Base-by-base conservation (phyloP, 2,888 invertebrate species). In the Amiota minor region DNA sequence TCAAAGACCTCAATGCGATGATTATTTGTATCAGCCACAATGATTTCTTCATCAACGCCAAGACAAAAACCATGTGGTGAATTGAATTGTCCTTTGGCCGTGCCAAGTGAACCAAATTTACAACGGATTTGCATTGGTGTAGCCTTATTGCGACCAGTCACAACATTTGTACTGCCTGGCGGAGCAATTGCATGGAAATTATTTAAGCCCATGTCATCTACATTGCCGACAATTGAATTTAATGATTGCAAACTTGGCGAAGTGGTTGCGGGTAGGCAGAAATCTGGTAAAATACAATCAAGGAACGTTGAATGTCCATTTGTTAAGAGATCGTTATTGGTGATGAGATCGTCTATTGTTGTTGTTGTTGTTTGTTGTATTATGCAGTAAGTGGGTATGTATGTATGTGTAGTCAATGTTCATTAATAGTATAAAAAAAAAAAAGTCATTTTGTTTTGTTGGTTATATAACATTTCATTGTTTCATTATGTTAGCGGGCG, bases 61-160 rank as follows among this genome's bases (percentile, higher is more conserved):
- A 98, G 92, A 87, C 98, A 98, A 90, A 98, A 98, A 64, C 98
- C 98, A 90, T 98, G 98, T 0, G 98, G 98, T 0, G 98, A 98
- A 90, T 97, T 98, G 87, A 98, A 98, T 90, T 98, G 98, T 20
- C 96, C 96, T 88, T 97, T 97, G 76, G 95, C 95, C 46, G 97
- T 95, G 46, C 98, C 98, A 78, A 98, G 91, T 83, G 97, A 96
- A 12, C 98, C 98, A 90, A 98, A 98, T 90, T 98, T 98, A 90
- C 95, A 96, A 70, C 96, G 92, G 80, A 96, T 95, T 88, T 96
- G 95, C 96, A 96, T 96, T 1, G 95, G 94, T 45, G 95, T 94
- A 61, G 95, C 93, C 89, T 95, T 95, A 76, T 93, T 93, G 46
- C 93, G 92, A 69, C 94, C 93, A 14, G 91, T 92, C 50, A 91